Conservation (phyloP, 2,113 vertebrate genomes). For the Sakesphorus luctuosus region DNA sequence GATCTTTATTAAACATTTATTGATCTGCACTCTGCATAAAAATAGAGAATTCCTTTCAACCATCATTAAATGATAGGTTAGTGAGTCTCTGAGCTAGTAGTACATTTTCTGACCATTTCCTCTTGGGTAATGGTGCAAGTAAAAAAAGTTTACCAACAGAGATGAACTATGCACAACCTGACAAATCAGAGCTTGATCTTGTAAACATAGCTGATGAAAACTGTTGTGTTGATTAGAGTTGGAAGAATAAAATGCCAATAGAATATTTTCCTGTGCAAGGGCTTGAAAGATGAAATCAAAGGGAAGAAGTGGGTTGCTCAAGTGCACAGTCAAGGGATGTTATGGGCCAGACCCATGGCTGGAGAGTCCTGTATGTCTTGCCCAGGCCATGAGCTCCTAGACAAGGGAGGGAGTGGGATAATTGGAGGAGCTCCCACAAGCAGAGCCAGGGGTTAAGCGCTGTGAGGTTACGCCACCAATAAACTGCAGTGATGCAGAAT, state of each 20-base stretch:
- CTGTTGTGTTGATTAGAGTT: neutral
- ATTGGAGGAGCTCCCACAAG: neutral
- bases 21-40: neutral
- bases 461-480: neutral
- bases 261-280: neutral
- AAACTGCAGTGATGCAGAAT: neutral
- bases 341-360: neutral
- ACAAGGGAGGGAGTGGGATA: neutral
- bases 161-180: neutral
- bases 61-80: neutral
- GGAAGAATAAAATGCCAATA: neutral
- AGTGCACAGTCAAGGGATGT: neutral
- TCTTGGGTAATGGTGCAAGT: neutral
- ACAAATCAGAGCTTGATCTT: neutral
- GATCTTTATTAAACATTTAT: constrained; percentile 60
- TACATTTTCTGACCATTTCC: neutral
- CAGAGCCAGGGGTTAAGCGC: neutral
- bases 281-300: neutral
- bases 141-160: neutral
- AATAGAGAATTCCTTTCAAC: constrained; percentile 24
- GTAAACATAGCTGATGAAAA: neutral
- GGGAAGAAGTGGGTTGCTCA: neutral
- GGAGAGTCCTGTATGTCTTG: neutral
- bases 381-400: neutral
- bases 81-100: neutral